Percentiles rank a stretch among this genome's conserved stretches.
phyloP scores from a whole-genome alignment of 2,888 invertebrate species.

The Sympetrum striolatum region DNA sequence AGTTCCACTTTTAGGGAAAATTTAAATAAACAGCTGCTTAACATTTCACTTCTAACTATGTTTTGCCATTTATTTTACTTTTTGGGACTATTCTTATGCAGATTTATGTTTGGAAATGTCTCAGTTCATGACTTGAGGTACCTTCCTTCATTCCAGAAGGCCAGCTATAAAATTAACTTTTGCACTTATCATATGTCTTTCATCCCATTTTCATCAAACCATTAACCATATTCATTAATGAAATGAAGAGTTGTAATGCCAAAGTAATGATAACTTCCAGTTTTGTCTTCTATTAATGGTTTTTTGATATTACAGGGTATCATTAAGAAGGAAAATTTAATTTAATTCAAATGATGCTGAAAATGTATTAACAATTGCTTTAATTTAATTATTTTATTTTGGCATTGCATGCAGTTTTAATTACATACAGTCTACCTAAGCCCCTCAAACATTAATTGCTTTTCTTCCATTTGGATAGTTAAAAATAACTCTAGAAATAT shows the following conservation, averaged over 20 bases:
- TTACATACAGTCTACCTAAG: not conserved
- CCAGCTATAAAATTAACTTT: not conserved
- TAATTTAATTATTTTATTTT: not conserved
- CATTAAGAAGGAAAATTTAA: too few relatives aligned
- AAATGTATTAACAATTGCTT: not conserved
- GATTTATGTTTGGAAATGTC: not conserved
- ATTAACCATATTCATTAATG: not conserved
- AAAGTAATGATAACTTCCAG: not conserved
- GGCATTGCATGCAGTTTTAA: not conserved
- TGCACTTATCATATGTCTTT: not conserved
- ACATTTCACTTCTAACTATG: not conserved
- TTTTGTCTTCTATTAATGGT: too few relatives aligned
- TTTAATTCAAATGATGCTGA: too few relatives aligned
- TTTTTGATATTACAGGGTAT: too few relatives aligned
- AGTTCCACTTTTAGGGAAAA: not conserved
- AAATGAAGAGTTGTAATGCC: not conserved
- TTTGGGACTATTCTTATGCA: not conserved
- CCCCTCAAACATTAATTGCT: not conserved
- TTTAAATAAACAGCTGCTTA: not conserved
- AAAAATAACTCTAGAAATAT: not conserved
- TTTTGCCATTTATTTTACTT: not conserved
- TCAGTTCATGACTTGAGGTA: not conserved
- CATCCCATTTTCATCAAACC: not conserved
- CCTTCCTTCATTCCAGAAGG: not conserved
- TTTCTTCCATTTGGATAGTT: not conserved